Base-by-base conservation (phyloP, 2,888 invertebrate genomes). In the Drosophila maculinotata region DNA sequence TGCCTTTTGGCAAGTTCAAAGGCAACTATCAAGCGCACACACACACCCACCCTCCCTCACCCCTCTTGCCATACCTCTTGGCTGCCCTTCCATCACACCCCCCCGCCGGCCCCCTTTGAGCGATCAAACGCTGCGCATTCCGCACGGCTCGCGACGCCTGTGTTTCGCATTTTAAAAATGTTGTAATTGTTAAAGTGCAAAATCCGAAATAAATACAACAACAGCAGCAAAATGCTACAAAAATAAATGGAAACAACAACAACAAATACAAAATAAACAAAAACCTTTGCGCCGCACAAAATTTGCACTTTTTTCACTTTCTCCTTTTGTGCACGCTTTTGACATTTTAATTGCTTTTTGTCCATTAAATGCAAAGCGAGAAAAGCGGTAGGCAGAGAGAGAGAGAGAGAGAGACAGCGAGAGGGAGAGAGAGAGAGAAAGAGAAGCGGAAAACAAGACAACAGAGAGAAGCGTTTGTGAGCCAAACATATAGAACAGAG, bases 321-420 rank as follows among this genome's bases (percentile, higher is more conserved):
- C 87, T 87, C 79, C 84, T 76, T 79, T 84, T 87, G 84, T 84
- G 87, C 81, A 81, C 84, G 84, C 85, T 84, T 83, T 83, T 87
- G 84, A 83, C 87, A 87, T 83, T 83, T 83, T 87, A 83, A 87
- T 83, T 83, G 87, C 81, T 87, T 79, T 83, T 81, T 81, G 65
- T 75, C 74, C 75, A 73, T 80, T 84, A 76, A 78, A 57, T 75
- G 71, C 73, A 67, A 58, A 73, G 74, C 69, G 62, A 62, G 56
- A 71, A 60, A 53, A 66, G 25, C 44, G 56, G 25, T 23, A 28
- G 5, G 10, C 12, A 28, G 3, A 30, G 15, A 17, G 3, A 38
- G 25, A 12, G 9, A 12, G 1, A 12, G 5, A 6, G 17, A 33
- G n/a, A 28, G 14, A 1, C 3, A 2, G 3, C 1, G 12, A 35